Conservation (phyloP, 2,113 vertebrate species). For the Trichomycterus rosablanca region DNA sequence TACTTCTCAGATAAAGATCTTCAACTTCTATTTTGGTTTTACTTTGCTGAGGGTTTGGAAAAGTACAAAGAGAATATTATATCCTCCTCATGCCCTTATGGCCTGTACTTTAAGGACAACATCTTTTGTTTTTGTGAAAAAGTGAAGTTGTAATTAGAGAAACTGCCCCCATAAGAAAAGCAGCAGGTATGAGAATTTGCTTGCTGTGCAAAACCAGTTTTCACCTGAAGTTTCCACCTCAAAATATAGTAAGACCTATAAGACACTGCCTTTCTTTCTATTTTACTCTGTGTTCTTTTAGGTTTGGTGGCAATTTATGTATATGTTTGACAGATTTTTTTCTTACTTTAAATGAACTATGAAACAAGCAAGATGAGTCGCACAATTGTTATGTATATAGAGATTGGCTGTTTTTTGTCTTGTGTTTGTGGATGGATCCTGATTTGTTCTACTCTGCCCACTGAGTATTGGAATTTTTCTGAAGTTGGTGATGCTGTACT, state of each 20-base stretch:
- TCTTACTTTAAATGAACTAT: not conserved
- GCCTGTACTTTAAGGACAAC: conserved; percentile 6
- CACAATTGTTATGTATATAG: conserved; percentile 66
- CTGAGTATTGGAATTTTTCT: conserved; percentile 91
- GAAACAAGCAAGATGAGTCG: conserved; percentile 55
- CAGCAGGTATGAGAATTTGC: conserved; percentile 45
- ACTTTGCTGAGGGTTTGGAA: conserved; percentile 2
- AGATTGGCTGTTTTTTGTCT: conserved; percentile 82
- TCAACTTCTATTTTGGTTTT: too few relatives aligned
- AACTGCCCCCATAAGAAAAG: not conserved
- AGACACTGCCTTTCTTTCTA: not conserved
- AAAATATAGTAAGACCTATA: not conserved
- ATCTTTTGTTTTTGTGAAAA: too few relatives aligned
- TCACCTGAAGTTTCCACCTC: conserved; percentile 37
- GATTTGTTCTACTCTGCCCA: conserved; percentile 85
- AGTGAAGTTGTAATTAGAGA: not conserved
- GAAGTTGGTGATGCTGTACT: conserved; percentile 81
- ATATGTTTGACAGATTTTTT: too few relatives aligned
- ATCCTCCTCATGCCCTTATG: conserved; percentile 13
- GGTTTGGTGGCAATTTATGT: not conserved
- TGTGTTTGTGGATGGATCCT: conserved; percentile 83
- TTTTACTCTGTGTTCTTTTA: not conserved
- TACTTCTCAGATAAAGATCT: not conserved
- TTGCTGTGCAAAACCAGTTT: conserved; percentile 53
- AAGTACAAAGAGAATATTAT: not conserved